Base-by-base conservation (phyloP, 1,140 invertebrate genomes). In the Cheumatopsyche charites region DNA sequence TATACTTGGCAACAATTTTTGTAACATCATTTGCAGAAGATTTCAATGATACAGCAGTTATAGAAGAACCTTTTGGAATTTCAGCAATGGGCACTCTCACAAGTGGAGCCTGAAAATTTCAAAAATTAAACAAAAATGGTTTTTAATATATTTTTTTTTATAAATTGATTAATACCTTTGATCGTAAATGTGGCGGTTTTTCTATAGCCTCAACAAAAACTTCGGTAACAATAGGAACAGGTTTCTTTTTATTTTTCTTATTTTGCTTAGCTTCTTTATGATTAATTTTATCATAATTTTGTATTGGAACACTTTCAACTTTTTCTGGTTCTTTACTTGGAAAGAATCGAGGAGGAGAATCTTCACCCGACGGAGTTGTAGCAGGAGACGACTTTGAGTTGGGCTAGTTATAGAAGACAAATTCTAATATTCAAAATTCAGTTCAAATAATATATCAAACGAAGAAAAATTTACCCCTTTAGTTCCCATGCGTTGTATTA, bases 121-220 rank as follows among this genome's bases (percentile, higher is more conserved):
- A 43, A 45, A 65, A 65, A 66, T 61, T 71, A 73, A 70, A 67
- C 71, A 70, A 67, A 6, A 25, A 43, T 13, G 17, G 15, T 62
- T 45, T 36, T 17, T 21, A 42, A 62, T 45, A 26, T 23, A 43
- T 13, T 12, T 71, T 25, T 26, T 26, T 63, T 9, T 21, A 26
- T 52, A 15, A 63, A 36, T 25, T 58, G 43, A 23, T 41, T 9
- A 65, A 42, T 82, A 89, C 87, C 80, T 89, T 90, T 11, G 88
- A 89, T 73, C 86, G 82, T 74, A 88, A 81, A 78, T 90, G 87
- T 9, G 88, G 86, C 15, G 87, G 83, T 81, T 90, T 91, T 71
- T 83, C 80, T 19, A 88, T 80, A 15, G 88, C 82, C 72, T 85
- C 77, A 49, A 91, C 85, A 25, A 88, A 77, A 45, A 83, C 82